These are phyloP conservation scores for Mayetiola destructor DNA, from an alignment of 2,888 invertebrate genomes.

Conservation along the genomic window DNA sequence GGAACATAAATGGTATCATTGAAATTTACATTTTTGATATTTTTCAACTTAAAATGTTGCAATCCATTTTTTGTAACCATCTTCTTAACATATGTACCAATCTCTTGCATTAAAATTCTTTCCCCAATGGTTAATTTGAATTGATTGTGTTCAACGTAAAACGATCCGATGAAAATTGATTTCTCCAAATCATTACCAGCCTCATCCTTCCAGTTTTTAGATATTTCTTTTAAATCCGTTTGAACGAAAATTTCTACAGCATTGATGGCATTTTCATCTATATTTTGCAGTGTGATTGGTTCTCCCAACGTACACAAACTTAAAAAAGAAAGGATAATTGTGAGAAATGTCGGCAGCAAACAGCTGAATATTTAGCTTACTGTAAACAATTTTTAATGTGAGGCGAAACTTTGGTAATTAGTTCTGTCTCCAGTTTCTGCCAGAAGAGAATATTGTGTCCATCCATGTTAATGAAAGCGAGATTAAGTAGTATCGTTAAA, in stretches of 20 bases:
- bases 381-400: background rate
- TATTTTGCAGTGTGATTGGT: background rate
- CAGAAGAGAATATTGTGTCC: background rate
- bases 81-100: background rate
- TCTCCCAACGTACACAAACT: background rate
- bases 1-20: background rate
- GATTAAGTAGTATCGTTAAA: background rate
- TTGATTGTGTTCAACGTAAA: background rate
- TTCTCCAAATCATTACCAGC: background rate
- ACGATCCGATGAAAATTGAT: background rate
- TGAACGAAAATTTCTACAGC: background rate
- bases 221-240: background rate
- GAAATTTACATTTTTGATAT: background rate
- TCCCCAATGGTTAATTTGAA: background rate
- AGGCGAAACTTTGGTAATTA: background rate
- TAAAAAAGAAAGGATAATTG: background rate
- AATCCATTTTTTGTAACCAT: background rate
- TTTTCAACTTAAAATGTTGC: background rate
- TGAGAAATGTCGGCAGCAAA: background rate
- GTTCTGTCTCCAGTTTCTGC: background rate
- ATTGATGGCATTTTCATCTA: background rate
- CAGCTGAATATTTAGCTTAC: background rate
- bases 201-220: background rate
- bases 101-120: background rate
- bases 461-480: background rate